phyloP scores from a whole-genome alignment of 2,888 invertebrate species.

The Furcula furcula region DNA sequence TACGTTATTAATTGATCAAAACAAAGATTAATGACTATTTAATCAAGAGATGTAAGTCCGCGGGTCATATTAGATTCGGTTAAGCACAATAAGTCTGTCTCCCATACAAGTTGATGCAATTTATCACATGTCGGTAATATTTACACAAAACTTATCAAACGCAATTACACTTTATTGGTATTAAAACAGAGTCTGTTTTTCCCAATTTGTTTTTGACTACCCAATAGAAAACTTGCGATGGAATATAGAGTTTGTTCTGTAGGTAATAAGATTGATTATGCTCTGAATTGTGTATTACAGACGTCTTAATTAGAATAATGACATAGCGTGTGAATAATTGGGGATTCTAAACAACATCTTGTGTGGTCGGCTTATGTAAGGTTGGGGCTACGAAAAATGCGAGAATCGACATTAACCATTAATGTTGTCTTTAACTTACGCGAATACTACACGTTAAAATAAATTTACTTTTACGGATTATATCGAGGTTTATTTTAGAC shows the following conservation, averaged over 20 bases:
- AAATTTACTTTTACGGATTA: no score
- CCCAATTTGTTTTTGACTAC: background rate
- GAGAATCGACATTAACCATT: no score
- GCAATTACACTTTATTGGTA: background rate
- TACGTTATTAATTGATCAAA: conserved; percentile 2
- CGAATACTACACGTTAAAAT: no score
- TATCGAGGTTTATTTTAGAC: no score
- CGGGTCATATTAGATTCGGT: background rate
- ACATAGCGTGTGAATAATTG: conserved; percentile 45
- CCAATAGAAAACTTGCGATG: background rate
- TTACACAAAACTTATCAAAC: background rate
- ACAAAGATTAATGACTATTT: conserved; percentile 2
- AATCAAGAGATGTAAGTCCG: background rate
- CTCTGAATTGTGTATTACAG: conserved; percentile 4
- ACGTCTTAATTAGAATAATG: conserved; percentile 43
- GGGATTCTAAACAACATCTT: conserved; percentile 28
- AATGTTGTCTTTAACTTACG: no score
- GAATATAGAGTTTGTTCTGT: conserved; percentile 5
- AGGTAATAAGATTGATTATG: background rate
- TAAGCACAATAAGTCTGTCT: conserved; percentile 9
- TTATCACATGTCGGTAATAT: conserved; percentile 7
- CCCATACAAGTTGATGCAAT: conserved; percentile 10
- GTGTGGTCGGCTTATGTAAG: conserved; percentile 30
- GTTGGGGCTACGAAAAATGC: conserved; percentile 11
- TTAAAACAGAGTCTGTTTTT: background rate